Base-by-base conservation (phyloP, 2,888 invertebrate genomes). In the Ichneumon xanthorius region DNA sequence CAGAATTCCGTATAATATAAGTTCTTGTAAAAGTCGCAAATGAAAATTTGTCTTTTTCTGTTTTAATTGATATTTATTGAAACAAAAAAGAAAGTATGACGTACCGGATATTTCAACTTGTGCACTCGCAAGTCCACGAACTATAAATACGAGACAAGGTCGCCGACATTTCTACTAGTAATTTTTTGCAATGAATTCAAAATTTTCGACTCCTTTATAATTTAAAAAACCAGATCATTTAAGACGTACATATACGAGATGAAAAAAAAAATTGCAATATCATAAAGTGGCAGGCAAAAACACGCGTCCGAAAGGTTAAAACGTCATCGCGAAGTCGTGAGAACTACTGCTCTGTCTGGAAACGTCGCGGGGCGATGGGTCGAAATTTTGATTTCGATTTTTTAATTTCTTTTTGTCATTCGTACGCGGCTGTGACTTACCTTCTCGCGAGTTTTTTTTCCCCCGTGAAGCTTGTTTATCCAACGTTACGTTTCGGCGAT, bases 231-330 rank as follows among this genome's bases (percentile, higher is more conserved):
- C 14, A 22, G n/a, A 19, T 14, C 16, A 14, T 22, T 48, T 45
- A 53, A 73, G n/a, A 65, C 67, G 26, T 11, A 53, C 33, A 26
- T 11, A 65, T 19, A 67, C 67, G 4, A 33, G 1, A 3, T 2
- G 14, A 14, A 26, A 78, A 78, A 82, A 88, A 86, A 85, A 87
- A 33, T 55, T 79, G 84, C 82, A 83, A 63, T 78, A 86, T 87
- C 79, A 73, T 19, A 78, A 48, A 76, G 75, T 58, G 75, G 85
- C 79, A 65, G 67, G 55, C 26, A 80, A n/a, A 77, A 89, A 85
- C 88, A 84, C 84, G 87, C 81, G 88, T 88, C 78, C 84, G 80
- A 89, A 90, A 92, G 92, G 92, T 92, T 92, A 92, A 92, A 92
- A 91, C 90, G 91, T 91, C 91, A 92, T 87, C 82, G 83, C 76